These are phyloP conservation scores for Tolmerus cingulatus DNA, from an alignment of 2,888 invertebrate genomes.

Conservation along the genomic window DNA sequence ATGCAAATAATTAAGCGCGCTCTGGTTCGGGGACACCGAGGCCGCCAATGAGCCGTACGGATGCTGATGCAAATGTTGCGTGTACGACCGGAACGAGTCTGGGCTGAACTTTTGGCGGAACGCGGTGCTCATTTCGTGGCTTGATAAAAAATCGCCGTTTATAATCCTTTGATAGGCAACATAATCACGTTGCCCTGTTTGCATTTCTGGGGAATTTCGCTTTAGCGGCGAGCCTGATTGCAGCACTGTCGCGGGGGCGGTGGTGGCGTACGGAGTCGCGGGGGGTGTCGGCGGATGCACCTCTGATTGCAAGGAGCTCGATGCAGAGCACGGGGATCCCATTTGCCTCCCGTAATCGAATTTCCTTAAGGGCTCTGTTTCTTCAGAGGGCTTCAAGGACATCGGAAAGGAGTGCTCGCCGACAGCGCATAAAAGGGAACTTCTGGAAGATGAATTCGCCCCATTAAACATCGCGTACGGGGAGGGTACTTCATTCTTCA, in stretches of 20 bases:
- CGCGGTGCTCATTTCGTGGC: conserved; percentile 1
- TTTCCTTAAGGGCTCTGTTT: conserved; percentile 50
- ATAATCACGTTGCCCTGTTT: not conserved
- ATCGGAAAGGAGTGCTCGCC: not conserved
- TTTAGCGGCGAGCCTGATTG: conserved; percentile 47
- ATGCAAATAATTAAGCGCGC: conserved; percentile 60
- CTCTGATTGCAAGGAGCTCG: conserved; percentile 58
- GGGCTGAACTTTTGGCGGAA: conserved; percentile 26
- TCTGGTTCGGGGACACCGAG: conserved; percentile 57
- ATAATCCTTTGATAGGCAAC: conserved; percentile 19
- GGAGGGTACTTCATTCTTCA: conserved; percentile 21
- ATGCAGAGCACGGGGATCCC: conserved; percentile 60
- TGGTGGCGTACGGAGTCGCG: conserved; percentile 56
- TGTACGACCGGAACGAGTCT: conserved; percentile 28
- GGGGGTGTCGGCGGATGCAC: conserved; percentile 59
- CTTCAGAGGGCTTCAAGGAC: not conserved
- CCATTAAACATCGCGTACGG: not conserved
- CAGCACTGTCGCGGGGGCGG: conserved; percentile 21
- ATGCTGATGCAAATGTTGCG: conserved; percentile 42
- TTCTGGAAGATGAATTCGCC: not conserved
- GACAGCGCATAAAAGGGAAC: not conserved
- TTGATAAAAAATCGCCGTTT: conserved; percentile 16
- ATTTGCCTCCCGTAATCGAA: conserved; percentile 54
- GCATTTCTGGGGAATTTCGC: conserved; percentile 39
- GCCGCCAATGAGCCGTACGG: conserved; percentile 35